phyloP scores from a whole-genome alignment of 2,113 vertebrate species.

The Melanerpes formicivorus region DNA sequence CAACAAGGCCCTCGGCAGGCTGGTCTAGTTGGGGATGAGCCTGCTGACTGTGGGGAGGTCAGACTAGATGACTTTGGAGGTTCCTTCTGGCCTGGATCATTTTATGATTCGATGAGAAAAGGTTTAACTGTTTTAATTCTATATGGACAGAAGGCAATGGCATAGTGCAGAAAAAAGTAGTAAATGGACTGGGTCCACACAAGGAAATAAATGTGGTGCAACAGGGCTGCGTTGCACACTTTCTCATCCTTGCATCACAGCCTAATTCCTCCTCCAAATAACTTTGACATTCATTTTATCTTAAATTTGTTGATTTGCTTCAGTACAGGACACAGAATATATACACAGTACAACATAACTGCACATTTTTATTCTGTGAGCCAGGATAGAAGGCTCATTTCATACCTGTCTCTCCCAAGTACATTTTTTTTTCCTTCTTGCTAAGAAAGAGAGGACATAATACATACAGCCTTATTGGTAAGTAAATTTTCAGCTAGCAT shows the following conservation, averaged over 20 bases:
- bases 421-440: background rate
- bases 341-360: background rate
- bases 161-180: background rate
- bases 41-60: too few species aligned
- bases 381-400: background rate
- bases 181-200: background rate
- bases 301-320: background rate
- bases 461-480: background rate
- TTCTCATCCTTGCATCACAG: background rate
- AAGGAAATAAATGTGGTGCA: background rate
- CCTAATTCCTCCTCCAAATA: background rate
- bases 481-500: background rate
- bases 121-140: background rate
- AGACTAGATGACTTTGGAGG: too few species aligned
- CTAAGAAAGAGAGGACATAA: background rate
- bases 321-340: background rate
- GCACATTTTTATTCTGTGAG: background rate
- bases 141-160: background rate
- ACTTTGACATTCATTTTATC: background rate
- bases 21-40: too few species aligned
- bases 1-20: too few species aligned
- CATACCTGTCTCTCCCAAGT: background rate
- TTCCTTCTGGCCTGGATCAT: too few species aligned
- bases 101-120: too few species aligned
- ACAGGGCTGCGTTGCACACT: background rate